phyloP scores from a whole-genome alignment of 2,888 invertebrate species.

The Trachelus tabidus region DNA sequence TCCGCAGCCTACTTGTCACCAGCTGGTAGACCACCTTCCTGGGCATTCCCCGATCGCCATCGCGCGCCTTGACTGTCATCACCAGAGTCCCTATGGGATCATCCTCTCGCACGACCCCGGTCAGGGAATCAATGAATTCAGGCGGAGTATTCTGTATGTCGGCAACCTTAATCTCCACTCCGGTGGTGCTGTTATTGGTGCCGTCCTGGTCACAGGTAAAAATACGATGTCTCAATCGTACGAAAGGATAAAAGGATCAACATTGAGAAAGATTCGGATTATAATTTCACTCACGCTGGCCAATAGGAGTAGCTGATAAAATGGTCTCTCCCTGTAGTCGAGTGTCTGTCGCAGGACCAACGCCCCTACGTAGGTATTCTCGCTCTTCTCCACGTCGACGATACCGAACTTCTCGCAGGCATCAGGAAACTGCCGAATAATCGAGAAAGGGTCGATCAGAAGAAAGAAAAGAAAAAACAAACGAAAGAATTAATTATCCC shows the following conservation, averaged over 20 bases:
- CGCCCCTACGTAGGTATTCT: conserved; percentile 78
- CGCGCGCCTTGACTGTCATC: conserved; percentile 82
- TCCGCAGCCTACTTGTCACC: conserved; percentile 76
- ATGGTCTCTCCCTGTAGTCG: conserved; percentile 82
- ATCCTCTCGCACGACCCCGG: conserved; percentile 83
- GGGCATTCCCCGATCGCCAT: conserved; percentile 87
- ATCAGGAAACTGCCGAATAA: conserved; percentile 71
- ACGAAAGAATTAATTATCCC: no score
- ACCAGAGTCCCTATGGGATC: conserved; percentile 85
- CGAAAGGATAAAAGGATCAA: conserved; percentile 21
- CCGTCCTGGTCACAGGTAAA: conserved; percentile 75
- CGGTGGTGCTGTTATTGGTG: conserved; percentile 76
- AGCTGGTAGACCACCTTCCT: conserved; percentile 82
- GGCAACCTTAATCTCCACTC: conserved; percentile 81
- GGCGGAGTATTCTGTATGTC: conserved; percentile 92
- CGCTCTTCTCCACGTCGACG: conserved; percentile 72
- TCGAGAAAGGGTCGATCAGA: neutral
- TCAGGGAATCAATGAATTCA: conserved; percentile 82
- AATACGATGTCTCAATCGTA: conserved; percentile 23
- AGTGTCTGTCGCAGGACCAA: conserved; percentile 77
- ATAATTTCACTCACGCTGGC: conserved; percentile 75
- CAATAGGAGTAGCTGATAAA: conserved; percentile 80
- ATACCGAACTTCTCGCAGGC: conserved; percentile 80
- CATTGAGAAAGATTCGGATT: neutral
- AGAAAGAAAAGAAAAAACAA: no score